A percentile compares a stretch with the other conserved stretches of the same genome.
phyloP scores from a whole-genome alignment of 2,113 vertebrate species.

The Perca flavescens region DNA sequence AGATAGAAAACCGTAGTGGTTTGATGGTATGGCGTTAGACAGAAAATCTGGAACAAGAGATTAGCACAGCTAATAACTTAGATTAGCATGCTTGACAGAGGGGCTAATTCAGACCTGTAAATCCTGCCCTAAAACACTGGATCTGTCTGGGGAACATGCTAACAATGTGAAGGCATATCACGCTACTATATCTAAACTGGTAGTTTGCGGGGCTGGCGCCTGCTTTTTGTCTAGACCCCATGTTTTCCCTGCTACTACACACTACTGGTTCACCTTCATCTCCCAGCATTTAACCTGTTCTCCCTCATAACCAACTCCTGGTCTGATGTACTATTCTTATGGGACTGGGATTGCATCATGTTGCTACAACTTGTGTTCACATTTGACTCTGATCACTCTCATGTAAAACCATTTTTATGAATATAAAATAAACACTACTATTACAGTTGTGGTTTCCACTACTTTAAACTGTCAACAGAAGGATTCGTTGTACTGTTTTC shows the following conservation, averaged over 20 bases:
- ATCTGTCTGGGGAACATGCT: constrained; percentile 56
- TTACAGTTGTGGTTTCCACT: constrained; percentile 12
- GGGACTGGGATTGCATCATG: background rate
- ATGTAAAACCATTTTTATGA: background rate
- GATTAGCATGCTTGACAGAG: constrained; percentile 65
- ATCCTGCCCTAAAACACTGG: constrained; percentile 64
- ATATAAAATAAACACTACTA: background rate
- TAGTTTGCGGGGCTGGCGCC: constrained; percentile 64
- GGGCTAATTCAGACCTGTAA: constrained; percentile 74
- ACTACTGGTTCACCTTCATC: constrained; percentile 29
- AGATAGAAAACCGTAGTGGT: constrained; percentile 62
- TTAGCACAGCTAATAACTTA: constrained; percentile 66
- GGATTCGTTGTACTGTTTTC: constrained; percentile 28
- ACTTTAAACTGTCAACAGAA: constrained; percentile 35
- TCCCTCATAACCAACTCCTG: background rate
- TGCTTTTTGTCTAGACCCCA: constrained; percentile 57
- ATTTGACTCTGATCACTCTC: background rate
- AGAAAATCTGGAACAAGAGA: constrained; percentile 60
- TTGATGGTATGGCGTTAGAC: constrained; percentile 56
- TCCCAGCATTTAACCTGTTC: constrained; percentile 27
- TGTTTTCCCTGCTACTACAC: constrained; percentile 28
- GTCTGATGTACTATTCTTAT: background rate
- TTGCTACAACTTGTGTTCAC: background rate
- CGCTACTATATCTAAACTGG: constrained; percentile 74
- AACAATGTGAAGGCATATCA: constrained; percentile 72